Percentiles rank a stretch among this genome's conserved stretches.
phyloP scores from a whole-genome alignment of 2,888 invertebrate species.

The Drosophila austrosaltans region DNA sequence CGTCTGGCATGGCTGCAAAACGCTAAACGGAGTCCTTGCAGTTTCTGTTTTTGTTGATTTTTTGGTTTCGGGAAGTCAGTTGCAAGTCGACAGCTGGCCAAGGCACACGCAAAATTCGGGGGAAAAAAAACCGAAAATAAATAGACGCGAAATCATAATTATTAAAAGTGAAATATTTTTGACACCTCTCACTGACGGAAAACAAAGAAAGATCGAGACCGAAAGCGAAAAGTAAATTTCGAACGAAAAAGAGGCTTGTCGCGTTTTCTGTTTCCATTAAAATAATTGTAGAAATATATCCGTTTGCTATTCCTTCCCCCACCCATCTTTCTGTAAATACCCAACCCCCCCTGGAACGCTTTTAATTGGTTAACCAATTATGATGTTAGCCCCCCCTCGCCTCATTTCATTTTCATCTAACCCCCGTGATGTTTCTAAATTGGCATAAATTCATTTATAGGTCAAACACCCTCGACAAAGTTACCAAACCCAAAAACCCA shows the following conservation, averaged over 20 bases:
- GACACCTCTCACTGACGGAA: neutral
- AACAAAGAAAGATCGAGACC: neutral
- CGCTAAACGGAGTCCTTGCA: conserved; percentile 59
- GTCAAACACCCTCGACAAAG: conserved; percentile 73
- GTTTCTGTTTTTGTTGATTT: conserved; percentile 25
- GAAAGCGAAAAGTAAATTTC: conserved; percentile 27
- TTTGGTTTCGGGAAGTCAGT: conserved; percentile 64
- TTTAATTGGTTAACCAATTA: conserved; percentile 45
- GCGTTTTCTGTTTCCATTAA: conserved; percentile 22
- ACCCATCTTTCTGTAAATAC: conserved; percentile 6
- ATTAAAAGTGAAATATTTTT: conserved; percentile 42
- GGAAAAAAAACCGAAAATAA: conserved; percentile 35
- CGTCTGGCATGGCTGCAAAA: conserved; percentile 40
- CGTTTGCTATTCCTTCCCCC: conserved; percentile 25
- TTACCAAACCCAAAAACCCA: conserved; percentile 44
- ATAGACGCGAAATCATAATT: conserved; percentile 29
- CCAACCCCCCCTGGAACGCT: conserved; percentile 23
- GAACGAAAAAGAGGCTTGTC: conserved; percentile 36
- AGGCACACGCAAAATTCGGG: conserved; percentile 73
- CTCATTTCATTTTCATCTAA: neutral
- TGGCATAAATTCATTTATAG: conserved; percentile 74
- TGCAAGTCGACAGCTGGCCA: conserved; percentile 77
- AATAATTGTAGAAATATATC: conserved; percentile 37
- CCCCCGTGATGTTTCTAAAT: conserved; percentile 33
- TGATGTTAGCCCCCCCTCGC: conserved; percentile 20